Conservation (phyloP, 2,888 invertebrate genomes). For the Rhingia rostrata region DNA sequence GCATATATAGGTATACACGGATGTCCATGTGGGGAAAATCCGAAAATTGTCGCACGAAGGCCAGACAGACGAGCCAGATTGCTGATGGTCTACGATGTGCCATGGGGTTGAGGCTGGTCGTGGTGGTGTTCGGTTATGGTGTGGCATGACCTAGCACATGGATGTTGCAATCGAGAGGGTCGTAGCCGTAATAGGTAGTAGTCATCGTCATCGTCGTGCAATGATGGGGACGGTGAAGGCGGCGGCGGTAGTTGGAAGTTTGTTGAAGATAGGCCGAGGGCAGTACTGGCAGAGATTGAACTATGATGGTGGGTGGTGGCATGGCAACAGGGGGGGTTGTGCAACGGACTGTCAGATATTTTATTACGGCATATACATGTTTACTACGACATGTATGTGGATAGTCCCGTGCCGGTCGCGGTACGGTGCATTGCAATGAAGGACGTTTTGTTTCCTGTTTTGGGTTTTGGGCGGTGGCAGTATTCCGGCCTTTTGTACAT, state of each 20-base stretch:
- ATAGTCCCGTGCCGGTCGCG: conserved; percentile 41
- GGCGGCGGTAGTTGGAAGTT: conserved; percentile 10
- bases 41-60: conserved; percentile 73
- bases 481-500: conserved; percentile 37
- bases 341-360: conserved; percentile 66
- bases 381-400: conserved; percentile 62
- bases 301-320: conserved; percentile 22
- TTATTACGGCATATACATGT: conserved; percentile 70
- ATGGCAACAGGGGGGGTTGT: not conserved
- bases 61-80: conserved; percentile 66
- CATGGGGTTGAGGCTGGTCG: conserved; percentile 3
- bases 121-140: conserved; percentile 25
- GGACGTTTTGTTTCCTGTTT: conserved; percentile 67
- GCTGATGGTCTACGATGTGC: not conserved
- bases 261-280: conserved; percentile 54
- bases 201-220: too few species aligned
- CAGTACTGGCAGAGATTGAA: conserved; percentile 54
- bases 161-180: conserved; percentile 69
- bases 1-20: conserved; percentile 17
- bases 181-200: conserved; percentile 23
- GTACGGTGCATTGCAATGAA: conserved; percentile 59
- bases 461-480: conserved; percentile 16
- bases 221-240: too few species aligned
- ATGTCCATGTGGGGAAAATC: conserved; percentile 41
- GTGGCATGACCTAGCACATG: conserved; percentile 71